Conservation (phyloP, 2,797 vertebrate species). For the Pseudocheirus occidentalis region DNA sequence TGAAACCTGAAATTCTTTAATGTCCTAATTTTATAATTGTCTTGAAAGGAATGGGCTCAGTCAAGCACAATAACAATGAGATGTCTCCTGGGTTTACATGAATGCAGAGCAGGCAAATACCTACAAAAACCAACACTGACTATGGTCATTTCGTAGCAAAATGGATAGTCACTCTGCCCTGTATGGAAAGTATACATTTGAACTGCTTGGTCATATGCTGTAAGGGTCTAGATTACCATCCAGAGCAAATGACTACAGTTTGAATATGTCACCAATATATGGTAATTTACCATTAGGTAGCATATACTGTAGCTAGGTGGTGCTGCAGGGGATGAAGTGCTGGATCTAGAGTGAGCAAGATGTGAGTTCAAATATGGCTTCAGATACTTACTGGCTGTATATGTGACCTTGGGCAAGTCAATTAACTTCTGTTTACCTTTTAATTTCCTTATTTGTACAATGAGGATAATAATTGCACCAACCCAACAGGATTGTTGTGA, state of each 20-base stretch:
- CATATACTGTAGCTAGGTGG: not conserved
- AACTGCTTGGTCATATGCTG: not conserved
- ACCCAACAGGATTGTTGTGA: not conserved
- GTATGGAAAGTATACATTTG: not conserved
- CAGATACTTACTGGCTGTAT: not conserved
- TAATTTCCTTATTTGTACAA: conserved; percentile 7
- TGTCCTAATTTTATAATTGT: conserved; percentile 42
- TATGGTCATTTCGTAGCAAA: not conserved
- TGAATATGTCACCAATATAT: conserved; percentile 71
- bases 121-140: not conserved
- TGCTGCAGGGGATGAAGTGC: not conserved
- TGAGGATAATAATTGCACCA: not conserved
- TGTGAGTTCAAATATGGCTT: not conserved
- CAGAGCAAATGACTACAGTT: conserved; percentile 30
- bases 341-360: conserved; percentile 32
- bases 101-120: conserved; percentile 12
- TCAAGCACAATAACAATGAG: conserved; percentile 18
- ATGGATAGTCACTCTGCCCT: not conserved
- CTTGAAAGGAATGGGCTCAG: conserved; percentile 24
- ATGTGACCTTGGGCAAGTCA: not conserved
- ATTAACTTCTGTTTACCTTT: not conserved
- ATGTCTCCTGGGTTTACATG: conserved; percentile 40
- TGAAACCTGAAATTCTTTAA: not conserved
- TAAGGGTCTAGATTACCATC: not conserved
- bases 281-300: conserved; percentile 67